Base-by-base conservation (phyloP, 2,113 vertebrate genomes). In the Sorex araneus region DNA sequence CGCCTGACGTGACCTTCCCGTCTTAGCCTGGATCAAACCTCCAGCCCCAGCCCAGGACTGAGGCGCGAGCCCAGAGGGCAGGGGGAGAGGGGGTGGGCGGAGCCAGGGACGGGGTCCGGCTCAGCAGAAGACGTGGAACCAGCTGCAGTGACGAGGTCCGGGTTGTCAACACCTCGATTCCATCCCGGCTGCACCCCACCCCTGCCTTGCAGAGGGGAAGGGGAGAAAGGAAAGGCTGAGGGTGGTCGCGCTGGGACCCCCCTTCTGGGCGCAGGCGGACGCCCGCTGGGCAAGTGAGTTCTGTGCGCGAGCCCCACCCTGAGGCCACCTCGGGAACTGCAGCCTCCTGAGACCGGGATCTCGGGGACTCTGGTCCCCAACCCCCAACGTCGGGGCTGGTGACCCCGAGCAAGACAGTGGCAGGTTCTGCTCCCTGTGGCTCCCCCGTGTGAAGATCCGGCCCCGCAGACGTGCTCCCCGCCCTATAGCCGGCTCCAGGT, bases 221-320 rank as follows among this genome's bases (percentile, higher is more conserved):
- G 18, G 30, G 21, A 15, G 36, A 30, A 69, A 57, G 69, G 78
- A 30, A 75, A 63, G 27, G 54, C 21, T 0, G 2, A n/a, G 34
- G 18, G 2, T 57, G 69, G 57, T 21, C 6, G 40, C 66, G 10
- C 15, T 86, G 79, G 57, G 63, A 64, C 57, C 47, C 75, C 63
- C 4, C 4, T 69, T 70, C 87, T 64, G 15, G 70, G 21, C 32
- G 67, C 16, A 2, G 6, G 13, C 69, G 28, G n/a, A 19, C 27
- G 34, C 25, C 9, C 4, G 32, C 6, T 1, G 4, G 12, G 32
- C 11, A 1, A 25, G 69, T 3, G 92, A 93, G 91, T 83, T 94
- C 84, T 91, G 95, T 64, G 67, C 1, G 25, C 80, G 96, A 60
- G 30, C 95, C n/a, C 96, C 96, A 92, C 93, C 93, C 36, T n/a